Percentiles rank a stretch among this genome's conserved stretches.
These are phyloP conservation scores for Characodon lateralis DNA, from an alignment of 2,797 vertebrate genomes.

Conservation along the genomic window DNA sequence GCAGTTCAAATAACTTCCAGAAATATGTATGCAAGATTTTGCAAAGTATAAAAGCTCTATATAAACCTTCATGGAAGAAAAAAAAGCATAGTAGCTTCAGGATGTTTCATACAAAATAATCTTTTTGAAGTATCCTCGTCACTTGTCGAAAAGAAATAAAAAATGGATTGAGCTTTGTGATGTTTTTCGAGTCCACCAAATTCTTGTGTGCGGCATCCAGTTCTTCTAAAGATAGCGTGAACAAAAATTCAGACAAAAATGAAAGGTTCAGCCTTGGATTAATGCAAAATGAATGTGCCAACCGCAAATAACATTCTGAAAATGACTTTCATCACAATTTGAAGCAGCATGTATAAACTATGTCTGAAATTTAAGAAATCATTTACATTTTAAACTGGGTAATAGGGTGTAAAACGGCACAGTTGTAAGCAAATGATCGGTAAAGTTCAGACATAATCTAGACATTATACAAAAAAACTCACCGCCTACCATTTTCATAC, in stretches of 20 bases:
- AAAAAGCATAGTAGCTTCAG: neutral
- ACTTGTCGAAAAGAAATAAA: neutral
- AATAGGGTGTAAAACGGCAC: neutral
- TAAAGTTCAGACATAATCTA: neutral
- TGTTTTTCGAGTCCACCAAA: neutral
- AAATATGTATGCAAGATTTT: neutral
- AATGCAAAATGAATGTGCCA: constrained; percentile 3
- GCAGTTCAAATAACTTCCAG: constrained; percentile 10
- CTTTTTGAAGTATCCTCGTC: no score
- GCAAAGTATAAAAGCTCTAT: neutral
- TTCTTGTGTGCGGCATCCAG: neutral
- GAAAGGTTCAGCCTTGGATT: constrained; percentile 15
- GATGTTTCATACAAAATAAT: neutral
- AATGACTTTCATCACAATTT: neutral
- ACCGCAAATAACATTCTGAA: neutral
- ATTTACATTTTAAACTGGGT: neutral
- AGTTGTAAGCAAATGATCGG: neutral
- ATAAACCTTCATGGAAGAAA: neutral
- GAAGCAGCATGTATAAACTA: neutral
- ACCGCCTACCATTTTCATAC: neutral
- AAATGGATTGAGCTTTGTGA: neutral
- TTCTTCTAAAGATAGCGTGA: neutral
- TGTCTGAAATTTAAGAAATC: neutral
- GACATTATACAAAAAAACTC: neutral
- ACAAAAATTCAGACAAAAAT: neutral